Base-by-base conservation (phyloP, 2,113 vertebrate genomes). In the Phoenicopterus ruber region DNA sequence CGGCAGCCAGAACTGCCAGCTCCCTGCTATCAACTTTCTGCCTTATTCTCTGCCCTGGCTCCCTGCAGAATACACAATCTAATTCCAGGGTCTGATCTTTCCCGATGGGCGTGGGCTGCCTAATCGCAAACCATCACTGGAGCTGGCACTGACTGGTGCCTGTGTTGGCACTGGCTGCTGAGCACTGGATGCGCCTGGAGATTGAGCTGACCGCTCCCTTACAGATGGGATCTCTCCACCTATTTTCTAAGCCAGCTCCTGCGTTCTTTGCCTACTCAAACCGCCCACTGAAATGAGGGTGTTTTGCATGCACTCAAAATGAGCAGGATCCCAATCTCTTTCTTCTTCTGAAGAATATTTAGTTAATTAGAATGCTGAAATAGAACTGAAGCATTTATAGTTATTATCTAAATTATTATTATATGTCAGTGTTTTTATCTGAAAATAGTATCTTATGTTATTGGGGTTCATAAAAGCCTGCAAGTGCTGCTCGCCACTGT, bases 321-420 rank as follows among this genome's bases (percentile, higher is more conserved):
- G 18, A 91, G 65, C 44, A 90, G 28, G 16, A 91, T 82, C 40
- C 70, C 47, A 34, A 18, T 17, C 46, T 67, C 84, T 82, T 89
- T 87, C 89, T 89, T 89, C 83, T 86, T 22, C 12, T 17, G 14
- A 86, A 61, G 32, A 74, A 19, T 29, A 62, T 63, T 84, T 42
- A 59, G 73, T 40, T 86, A 84, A 87, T 93, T 86, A 74, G 55
- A 57, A n/a, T 52, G 70, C n/a, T 76, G 40, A 76, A 93, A 63
- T 47, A 84, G 31, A 84, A 88, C 31, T 5, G 38, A 65, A 44
- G 17, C 13, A 4, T 76, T 82, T 76, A 47, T 16, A 72, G 52
- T 71, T 87, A 63, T 93, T 91, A 88, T 44, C 50, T 84, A 82
- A 86, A 89, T 87, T 73, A 63, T 73, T 93, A 22, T 94, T 90